Evolutionary conservation across 2,797 vertebrate species (phyloP), one percentile per base, ranked within the genome.

Genomic region (Liparis tanakae): DNA sequence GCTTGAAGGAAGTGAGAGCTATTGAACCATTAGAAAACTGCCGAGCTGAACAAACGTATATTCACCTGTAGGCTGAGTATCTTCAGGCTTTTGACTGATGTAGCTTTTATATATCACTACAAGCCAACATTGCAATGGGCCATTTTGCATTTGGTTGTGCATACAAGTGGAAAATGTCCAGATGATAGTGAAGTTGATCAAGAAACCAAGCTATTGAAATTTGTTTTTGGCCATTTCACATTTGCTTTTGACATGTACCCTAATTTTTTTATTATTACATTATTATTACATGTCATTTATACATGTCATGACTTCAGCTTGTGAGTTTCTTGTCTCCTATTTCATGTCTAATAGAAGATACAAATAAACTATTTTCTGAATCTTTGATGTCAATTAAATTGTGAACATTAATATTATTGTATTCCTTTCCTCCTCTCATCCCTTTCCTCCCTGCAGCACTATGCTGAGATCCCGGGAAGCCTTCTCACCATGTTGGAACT

Each of bases 401-500:
- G 3, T 68, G 1, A 7, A 17, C 9, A 54, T 55, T 66, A 4
- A 0, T 57, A 2, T 70, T 12, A 1, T 30, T 70, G 9, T 71
- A 12, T 68, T 51, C n/a, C 17, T 34, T 64, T 63, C 67, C 41
- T 30, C 72, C 41, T 79, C 72, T 70, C 13, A 39, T 70, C 18
- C 10, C 55, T 72, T 43, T 70, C 9, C 75, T 68, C 69, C 70
- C 64, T 77, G 73, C 85, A 98, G 97, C 94, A 96, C 93, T 91
- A 98, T 98, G 97, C 94, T 93, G 95, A 94, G 72, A 83, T 81
- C 83, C 88, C 57, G 37, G 68, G 72, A 56, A 41, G 74, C 70
- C 83, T 87, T 74, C 83, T 88, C 83, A 94, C 90, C 81, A 98
- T 98, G 97, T 93, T 96, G 93, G 96, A 97, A 93, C 90, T 94